Percentiles rank a stretch among this genome's conserved stretches.
phyloP scores from a whole-genome alignment of 2,797 vertebrate species.

The Rhabdomys pumilio region DNA sequence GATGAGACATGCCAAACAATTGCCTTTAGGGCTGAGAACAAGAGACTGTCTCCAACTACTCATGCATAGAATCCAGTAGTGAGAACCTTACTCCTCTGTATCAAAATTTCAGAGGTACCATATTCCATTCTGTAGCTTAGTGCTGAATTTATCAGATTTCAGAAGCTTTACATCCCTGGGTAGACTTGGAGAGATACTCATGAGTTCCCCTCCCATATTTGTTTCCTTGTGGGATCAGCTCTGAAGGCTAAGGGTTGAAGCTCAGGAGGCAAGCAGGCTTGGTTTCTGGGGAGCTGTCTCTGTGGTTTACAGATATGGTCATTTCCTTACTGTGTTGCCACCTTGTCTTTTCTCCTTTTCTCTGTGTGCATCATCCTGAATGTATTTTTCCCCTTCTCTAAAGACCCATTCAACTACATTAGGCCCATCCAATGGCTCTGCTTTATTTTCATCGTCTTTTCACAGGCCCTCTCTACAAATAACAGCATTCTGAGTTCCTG shows the following conservation, averaged over 20 bases:
- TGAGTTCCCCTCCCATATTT: background rate
- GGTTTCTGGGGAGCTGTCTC: background rate
- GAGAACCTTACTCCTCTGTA: background rate
- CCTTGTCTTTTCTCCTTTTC: background rate
- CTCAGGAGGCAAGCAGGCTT: background rate
- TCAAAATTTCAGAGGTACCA: conserved; percentile 5
- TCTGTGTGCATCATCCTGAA: too few species aligned
- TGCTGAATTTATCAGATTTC: background rate
- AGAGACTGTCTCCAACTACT: background rate
- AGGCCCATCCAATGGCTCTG: background rate
- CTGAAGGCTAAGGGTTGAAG: background rate
- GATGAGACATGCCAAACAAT: background rate
- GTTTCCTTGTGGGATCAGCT: background rate
- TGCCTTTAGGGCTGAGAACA: background rate
- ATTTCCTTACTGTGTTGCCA: background rate
- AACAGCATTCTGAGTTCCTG: background rate
- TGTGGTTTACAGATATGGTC: background rate
- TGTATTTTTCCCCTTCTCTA: background rate
- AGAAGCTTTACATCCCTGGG: background rate
- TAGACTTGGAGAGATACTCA: background rate
- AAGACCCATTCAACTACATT: background rate
- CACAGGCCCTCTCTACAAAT: background rate
- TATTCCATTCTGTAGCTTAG: conserved; percentile 9
- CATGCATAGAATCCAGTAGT: background rate
- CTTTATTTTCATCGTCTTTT: background rate